phyloP scores from a whole-genome alignment of 2,113 vertebrate species.

The Calonectris borealis region DNA sequence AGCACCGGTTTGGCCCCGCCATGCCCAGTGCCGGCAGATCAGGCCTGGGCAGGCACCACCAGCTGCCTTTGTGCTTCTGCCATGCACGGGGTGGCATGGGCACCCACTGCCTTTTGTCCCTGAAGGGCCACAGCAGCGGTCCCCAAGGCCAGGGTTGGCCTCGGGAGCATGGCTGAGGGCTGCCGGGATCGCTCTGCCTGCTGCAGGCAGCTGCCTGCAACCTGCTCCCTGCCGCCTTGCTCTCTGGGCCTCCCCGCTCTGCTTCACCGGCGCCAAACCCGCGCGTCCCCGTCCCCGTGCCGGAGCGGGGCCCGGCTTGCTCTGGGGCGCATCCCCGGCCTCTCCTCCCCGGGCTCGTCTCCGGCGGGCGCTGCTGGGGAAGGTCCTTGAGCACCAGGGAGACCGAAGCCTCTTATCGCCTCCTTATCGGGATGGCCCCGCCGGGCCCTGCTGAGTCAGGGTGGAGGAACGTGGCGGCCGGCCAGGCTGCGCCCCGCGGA shows the following conservation, averaged over 20 bases:
- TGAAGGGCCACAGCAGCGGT: not conserved
- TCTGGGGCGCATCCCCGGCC: not conserved
- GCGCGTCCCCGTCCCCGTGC: rapidly evolving
- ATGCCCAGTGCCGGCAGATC: not conserved
- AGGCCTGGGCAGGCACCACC: not conserved
- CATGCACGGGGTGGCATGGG: rapidly evolving
- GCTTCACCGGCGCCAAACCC: not conserved
- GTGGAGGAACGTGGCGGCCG: constrained; percentile 13
- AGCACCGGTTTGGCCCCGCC: rapidly evolving
- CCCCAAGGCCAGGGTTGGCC: not conserved
- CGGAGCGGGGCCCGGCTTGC: rapidly evolving
- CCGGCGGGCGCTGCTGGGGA: not conserved
- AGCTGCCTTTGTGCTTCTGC: not conserved
- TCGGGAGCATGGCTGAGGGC: not conserved
- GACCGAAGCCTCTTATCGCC: not conserved
- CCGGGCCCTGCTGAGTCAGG: constrained; percentile 49
- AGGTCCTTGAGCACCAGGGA: constrained; percentile 35
- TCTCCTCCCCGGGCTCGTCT: not conserved
- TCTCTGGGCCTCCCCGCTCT: not conserved
- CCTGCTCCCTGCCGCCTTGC: not conserved
- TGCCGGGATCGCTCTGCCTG: rapidly evolving
- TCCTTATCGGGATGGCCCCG: constrained; percentile 35
- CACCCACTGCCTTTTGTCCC: not conserved
- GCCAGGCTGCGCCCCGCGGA: constrained; percentile 9
- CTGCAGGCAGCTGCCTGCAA: not conserved